Conservation (phyloP, 1,140 invertebrate genomes). For the Drosophila lowei region DNA sequence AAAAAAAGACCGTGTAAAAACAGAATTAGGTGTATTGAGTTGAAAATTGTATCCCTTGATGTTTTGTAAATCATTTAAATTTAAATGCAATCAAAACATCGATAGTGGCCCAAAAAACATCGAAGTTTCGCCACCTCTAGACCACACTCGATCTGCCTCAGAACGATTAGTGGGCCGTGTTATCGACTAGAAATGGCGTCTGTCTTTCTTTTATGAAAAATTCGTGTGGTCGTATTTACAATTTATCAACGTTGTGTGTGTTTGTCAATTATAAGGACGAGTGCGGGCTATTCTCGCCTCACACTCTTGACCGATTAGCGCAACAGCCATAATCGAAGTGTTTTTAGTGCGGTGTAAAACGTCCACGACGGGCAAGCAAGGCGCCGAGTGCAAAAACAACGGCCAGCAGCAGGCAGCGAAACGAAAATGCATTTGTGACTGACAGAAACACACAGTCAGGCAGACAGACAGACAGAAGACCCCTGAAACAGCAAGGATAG, state of each 20-base stretch:
- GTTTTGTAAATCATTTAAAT: too few species aligned
- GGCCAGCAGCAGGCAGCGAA: conserved; percentile 65
- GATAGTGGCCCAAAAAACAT: too few species aligned
- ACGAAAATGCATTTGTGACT: conserved; percentile 75
- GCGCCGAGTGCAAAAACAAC: conserved; percentile 76
- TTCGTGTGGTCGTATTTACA: conserved; percentile 49
- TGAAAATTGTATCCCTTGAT: too few species aligned
- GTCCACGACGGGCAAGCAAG: conserved; percentile 32
- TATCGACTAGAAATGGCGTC: conserved; percentile 76
- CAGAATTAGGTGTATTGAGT: too few species aligned
- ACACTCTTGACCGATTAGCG: conserved; percentile 22
- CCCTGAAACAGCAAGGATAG: conserved; percentile 45
- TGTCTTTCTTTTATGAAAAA: conserved; percentile 48
- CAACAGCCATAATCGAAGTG: conserved; percentile 38
- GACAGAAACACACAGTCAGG: conserved; percentile 36
- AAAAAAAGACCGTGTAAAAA: too few species aligned
- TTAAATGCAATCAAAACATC: too few species aligned
- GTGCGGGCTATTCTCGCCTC: conserved; percentile 25
- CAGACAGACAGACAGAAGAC: conserved; percentile 21
- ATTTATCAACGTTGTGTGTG: conserved; percentile 50
- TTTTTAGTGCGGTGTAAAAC: conserved; percentile 33
- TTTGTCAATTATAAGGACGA: conserved; percentile 42
- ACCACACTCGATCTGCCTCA: conserved; percentile 2
- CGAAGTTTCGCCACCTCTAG: too few species aligned
- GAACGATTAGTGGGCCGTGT: conserved; percentile 21